Evolutionary conservation across 2,797 vertebrate species (phyloP).

Genomic region (Cottoperca gobio): DNA sequence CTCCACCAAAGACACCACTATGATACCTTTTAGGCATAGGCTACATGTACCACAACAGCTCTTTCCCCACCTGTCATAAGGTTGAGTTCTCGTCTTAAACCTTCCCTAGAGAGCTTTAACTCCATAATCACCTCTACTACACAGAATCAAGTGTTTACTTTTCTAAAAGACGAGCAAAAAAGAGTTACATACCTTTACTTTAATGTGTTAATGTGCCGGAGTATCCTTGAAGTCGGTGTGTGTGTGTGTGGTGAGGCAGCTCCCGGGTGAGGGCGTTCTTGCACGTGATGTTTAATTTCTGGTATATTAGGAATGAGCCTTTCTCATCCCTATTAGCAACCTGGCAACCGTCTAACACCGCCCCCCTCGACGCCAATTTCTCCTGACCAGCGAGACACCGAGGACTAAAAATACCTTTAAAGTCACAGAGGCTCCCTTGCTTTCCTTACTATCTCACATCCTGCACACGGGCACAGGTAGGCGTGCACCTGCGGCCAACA

Average conservation of each 20-base stretch:
- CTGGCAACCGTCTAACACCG: constrained; percentile 71
- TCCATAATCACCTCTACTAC: background rate
- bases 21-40: background rate
- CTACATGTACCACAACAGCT: background rate
- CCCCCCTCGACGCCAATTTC: constrained; percentile 68
- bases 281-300: constrained; percentile 79
- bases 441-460: constrained; percentile 26
- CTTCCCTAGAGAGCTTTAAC: constrained; percentile 9
- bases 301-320: constrained; percentile 81
- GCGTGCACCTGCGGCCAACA: constrained; percentile 50
- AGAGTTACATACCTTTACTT: constrained; percentile 72
- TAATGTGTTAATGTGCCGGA: background rate
- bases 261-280: constrained; percentile 36
- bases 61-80: background rate
- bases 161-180: constrained; percentile 1
- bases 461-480: constrained; percentile 16
- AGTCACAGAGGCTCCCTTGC: constrained; percentile 62
- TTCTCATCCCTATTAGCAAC: constrained; percentile 81
- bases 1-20: background rate
- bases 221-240: constrained; percentile 21
- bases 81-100: background rate
- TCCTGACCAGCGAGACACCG: constrained; percentile 59
- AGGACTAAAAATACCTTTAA: constrained; percentile 82
- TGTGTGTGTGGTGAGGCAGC: constrained; percentile 26
- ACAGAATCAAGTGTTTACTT: background rate